These are phyloP conservation scores for Melanerpes formicivorus DNA, from an alignment of 2,113 vertebrate genomes.

Conservation along the genomic window DNA sequence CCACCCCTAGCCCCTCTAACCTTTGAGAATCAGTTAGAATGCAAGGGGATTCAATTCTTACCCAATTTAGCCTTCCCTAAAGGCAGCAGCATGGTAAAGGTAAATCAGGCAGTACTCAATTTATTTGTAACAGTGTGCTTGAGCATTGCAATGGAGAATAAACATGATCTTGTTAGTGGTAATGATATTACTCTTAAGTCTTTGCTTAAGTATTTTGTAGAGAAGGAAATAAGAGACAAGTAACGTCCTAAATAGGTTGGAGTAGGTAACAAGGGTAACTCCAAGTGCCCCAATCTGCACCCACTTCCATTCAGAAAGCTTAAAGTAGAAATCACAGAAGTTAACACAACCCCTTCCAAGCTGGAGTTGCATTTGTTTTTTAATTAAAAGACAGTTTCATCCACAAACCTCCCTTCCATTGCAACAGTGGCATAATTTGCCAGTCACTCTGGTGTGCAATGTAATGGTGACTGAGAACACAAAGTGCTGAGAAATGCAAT, in stretches of 20 bases:
- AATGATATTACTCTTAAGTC: not conserved
- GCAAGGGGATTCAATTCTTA: too few relatives aligned
- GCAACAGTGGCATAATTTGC: not conserved
- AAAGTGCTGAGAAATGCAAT: not conserved
- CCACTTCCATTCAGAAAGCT: not conserved
- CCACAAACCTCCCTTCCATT: not conserved
- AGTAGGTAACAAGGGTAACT: not conserved
- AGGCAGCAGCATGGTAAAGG: not conserved
- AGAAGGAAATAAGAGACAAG: not conserved
- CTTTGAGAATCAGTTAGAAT: too few relatives aligned
- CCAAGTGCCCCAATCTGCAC: not conserved
- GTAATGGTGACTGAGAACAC: not conserved
- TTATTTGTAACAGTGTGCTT: not conserved
- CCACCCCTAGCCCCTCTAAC: too few relatives aligned
- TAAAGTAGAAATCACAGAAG: not conserved
- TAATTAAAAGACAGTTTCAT: conserved; percentile 4
- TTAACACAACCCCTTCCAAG: conserved; percentile 6
- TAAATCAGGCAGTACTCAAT: not conserved
- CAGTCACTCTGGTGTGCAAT: not conserved
- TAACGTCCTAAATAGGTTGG: not conserved
- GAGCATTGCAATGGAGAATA: not conserved
- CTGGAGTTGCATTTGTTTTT: not conserved
- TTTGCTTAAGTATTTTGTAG: not conserved
- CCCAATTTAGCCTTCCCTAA: too few relatives aligned
- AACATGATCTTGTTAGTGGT: not conserved